Evolutionary conservation across 1,140 invertebrate species (phyloP).

Genomic region (Mycetomoellerius zeteki): DNA sequence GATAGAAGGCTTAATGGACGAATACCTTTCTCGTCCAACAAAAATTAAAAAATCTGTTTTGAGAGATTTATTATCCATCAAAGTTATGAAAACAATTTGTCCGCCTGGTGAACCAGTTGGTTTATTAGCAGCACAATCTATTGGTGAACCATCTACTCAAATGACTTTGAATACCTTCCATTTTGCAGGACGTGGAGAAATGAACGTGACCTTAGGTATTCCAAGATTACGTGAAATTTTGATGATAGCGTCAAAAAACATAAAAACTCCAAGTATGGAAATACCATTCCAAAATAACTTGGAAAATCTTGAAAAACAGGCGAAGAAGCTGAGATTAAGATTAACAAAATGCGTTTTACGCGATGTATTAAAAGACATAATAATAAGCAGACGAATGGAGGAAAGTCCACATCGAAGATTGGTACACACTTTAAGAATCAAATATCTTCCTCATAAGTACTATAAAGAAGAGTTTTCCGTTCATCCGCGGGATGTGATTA

Average conservation of each 20-base stretch:
- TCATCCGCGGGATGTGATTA: conserved; percentile 90
- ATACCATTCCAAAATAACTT: conserved; percentile 91
- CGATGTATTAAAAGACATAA: conserved; percentile 93
- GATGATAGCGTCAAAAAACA: conserved; percentile 96
- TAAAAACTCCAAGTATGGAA: conserved; percentile 98
- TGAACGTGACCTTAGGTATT: conserved; percentile 99
- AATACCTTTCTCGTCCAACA: conserved; percentile 88
- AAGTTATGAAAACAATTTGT: conserved; percentile 92
- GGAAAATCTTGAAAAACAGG: conserved; percentile 87
- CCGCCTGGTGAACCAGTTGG: conserved; percentile 98
- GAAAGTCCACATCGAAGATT: conserved; percentile 87
- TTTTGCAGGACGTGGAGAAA: conserved; percentile 99
- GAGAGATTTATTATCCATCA: conserved; percentile 91
- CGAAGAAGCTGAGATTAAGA: conserved; percentile 90
- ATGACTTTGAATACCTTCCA: conserved; percentile 99
- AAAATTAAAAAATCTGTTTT: conserved; percentile 87
- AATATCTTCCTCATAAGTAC: conserved; percentile 91
- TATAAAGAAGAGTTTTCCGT: conserved; percentile 92
- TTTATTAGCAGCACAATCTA: conserved; percentile 97
- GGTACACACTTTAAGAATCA: conserved; percentile 89
- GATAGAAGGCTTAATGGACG: conserved; percentile 90
- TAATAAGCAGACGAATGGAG: conserved; percentile 89
- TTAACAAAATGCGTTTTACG: conserved; percentile 92
- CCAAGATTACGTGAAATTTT: conserved; percentile 98
- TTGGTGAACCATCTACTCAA: conserved; percentile 99